Percentiles rank a stretch among this genome's conserved stretches.
phyloP scores from a whole-genome alignment of 2,888 invertebrate genomes.

The Pseudolycoriella hygida region DNA sequence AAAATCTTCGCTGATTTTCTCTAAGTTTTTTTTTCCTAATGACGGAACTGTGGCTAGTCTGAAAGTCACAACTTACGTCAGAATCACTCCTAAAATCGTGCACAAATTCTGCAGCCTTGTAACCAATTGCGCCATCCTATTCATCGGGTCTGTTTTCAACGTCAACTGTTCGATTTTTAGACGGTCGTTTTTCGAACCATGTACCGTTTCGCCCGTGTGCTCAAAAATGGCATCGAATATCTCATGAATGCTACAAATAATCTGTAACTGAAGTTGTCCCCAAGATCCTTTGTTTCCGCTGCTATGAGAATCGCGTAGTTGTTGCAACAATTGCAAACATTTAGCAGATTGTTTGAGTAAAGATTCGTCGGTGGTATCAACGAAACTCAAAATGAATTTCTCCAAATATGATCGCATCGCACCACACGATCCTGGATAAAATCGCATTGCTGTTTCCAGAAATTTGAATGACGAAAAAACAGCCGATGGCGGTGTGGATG shows the following conservation, averaged over 20 bases:
- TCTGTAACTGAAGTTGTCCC: slow-evolving; percentile 17
- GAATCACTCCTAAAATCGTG: slow-evolving; percentile 12
- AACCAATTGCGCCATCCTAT: slow-evolving; percentile 15
- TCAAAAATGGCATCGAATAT: slow-evolving; percentile 15
- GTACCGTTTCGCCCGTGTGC: slow-evolving; percentile 16
- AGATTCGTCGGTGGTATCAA: slow-evolving; percentile 14
- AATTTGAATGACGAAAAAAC: slow-evolving; percentile 15
- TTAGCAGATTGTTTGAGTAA: slow-evolving; percentile 16
- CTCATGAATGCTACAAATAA: slow-evolving; percentile 16
- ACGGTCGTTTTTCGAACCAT: slow-evolving; percentile 8
- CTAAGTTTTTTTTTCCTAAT: too few relatives aligned
- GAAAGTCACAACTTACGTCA: too few relatives aligned
- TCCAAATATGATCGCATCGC: slow-evolving; percentile 15
- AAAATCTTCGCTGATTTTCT: too few relatives aligned
- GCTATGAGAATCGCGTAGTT: slow-evolving; percentile 18
- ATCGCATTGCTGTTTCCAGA: slow-evolving; percentile 15
- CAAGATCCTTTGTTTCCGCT: slow-evolving; percentile 19
- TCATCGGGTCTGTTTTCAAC: slow-evolving; percentile 16
- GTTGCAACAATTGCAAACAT: slow-evolving; percentile 21
- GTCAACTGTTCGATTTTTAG: slow-evolving; percentile 10
- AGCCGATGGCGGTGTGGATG: slow-evolving; percentile 8
- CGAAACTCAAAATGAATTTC: slow-evolving; percentile 15
- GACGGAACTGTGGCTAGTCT: too few relatives aligned
- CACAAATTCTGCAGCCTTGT: slow-evolving; percentile 16
- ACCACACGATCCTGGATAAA: slow-evolving; percentile 18